phyloP scores from a whole-genome alignment of 2,113 vertebrate species.

The Paratilapia polleni region DNA sequence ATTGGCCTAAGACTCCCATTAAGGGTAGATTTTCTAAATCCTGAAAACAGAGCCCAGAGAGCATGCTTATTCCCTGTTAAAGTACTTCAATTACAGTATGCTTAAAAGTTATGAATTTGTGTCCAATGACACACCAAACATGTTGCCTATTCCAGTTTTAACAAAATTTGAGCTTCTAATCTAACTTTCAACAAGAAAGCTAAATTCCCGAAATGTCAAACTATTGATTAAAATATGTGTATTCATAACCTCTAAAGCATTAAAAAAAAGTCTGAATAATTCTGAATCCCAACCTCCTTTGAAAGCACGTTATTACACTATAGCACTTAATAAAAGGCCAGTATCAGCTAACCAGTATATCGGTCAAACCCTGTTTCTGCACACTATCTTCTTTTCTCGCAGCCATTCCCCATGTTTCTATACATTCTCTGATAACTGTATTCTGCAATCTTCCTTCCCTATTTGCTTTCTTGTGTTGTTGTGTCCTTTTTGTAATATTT shows the following conservation, averaged over 20 bases:
- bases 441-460: not conserved
- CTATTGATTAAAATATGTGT: not conserved
- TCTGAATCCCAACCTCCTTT: not conserved
- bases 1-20: not conserved
- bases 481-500: conserved; percentile 74
- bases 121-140: not conserved
- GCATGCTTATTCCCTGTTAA: not conserved
- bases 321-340: conserved; percentile 1
- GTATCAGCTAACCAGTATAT: conserved; percentile 26
- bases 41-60: not conserved
- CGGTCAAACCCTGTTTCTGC: conserved; percentile 47
- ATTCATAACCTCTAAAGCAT: not conserved
- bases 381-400: not conserved
- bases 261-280: not conserved
- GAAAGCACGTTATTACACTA: not conserved
- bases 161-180: not conserved
- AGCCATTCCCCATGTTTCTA: not conserved
- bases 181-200: not conserved
- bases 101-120: not conserved
- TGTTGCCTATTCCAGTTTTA: not conserved
- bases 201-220: not conserved
- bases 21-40: not conserved
- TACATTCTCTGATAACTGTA: not conserved
- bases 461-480: conserved; percentile 53
- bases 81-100: not conserved